phyloP scores from a whole-genome alignment of 2,888 invertebrate species.

The Orchestes rusci region DNA sequence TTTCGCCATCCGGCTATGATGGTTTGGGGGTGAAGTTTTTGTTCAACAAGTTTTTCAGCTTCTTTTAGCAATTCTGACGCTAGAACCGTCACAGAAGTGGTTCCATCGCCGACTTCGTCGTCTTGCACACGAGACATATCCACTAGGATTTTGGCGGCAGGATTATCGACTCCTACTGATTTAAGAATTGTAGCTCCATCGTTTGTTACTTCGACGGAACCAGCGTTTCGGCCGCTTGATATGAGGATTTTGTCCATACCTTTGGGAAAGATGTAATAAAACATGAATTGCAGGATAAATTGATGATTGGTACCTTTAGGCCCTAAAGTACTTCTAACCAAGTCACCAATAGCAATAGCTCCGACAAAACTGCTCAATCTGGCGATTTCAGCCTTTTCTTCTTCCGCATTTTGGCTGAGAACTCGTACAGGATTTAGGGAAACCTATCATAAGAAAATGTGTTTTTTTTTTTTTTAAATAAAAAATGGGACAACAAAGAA shows the following conservation, averaged over 20 bases:
- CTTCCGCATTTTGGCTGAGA: conserved; percentile 92
- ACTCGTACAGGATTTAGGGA: conserved; percentile 91
- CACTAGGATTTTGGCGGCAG: conserved; percentile 98
- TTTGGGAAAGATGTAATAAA: too few species aligned
- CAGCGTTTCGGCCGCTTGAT: conserved; percentile 69
- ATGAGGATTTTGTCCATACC: conserved; percentile 47
- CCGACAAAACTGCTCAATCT: conserved; percentile 97
- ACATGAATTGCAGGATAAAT: too few species aligned
- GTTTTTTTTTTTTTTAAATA: too few species aligned
- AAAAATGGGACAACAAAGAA: too few species aligned
- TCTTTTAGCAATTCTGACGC: conserved; percentile 92
- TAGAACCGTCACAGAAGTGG: conserved; percentile 94
- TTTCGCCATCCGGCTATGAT: conserved; percentile 94
- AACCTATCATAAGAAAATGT: conserved; percentile 51
- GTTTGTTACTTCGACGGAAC: conserved; percentile 92
- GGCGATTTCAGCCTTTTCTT: conserved; percentile 96
- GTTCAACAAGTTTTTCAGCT: conserved; percentile 88
- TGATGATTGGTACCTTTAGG: conserved; percentile 94
- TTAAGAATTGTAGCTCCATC: conserved; percentile 98
- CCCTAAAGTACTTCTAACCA: conserved; percentile 96
- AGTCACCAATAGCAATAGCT: conserved; percentile 96
- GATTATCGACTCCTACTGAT: conserved; percentile 95
- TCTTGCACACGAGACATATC: conserved; percentile 98
- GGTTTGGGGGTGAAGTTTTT: conserved; percentile 96
- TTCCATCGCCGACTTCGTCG: conserved; percentile 99